These are phyloP conservation scores for Cacatua alba DNA, from an alignment of 2,113 vertebrate species.

Conservation along the genomic window DNA sequence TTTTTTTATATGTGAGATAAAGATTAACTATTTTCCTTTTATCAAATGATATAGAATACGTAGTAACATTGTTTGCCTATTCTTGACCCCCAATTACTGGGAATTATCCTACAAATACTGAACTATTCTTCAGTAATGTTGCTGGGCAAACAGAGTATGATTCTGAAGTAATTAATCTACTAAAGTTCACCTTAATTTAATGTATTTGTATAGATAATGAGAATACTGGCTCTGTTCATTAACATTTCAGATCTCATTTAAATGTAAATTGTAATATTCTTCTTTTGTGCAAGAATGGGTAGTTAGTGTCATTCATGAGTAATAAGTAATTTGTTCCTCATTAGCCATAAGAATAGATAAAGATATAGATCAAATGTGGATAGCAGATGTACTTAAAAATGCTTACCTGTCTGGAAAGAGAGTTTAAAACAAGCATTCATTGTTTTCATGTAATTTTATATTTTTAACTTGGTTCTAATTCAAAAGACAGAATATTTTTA, in stretches of 20 bases:
- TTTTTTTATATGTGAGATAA: not conserved
- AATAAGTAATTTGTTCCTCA: slow-evolving; percentile 81
- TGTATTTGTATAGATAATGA: slow-evolving; percentile 83
- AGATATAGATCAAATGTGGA: slow-evolving; percentile 71
- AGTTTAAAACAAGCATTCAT: slow-evolving; percentile 7
- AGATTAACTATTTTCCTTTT: not conserved
- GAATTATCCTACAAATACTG: not conserved
- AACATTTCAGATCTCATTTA: slow-evolving; percentile 88
- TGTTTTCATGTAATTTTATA: slow-evolving; percentile 50
- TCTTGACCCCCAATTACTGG: not conserved
- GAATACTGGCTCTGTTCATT: slow-evolving; percentile 80
- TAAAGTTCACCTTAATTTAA: slow-evolving; percentile 78
- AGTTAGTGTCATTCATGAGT: slow-evolving; percentile 83
- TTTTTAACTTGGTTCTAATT: slow-evolving; percentile 41
- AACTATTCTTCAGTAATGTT: not conserved
- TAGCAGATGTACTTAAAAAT: slow-evolving; percentile 62
- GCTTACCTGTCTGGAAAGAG: slow-evolving; percentile 43
- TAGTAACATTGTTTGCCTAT: not conserved
- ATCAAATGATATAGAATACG: not conserved
- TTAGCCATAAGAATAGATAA: slow-evolving; percentile 73
- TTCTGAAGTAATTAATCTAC: slow-evolving; percentile 66
- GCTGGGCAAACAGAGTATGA: not conserved
- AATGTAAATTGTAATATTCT: slow-evolving; percentile 87
- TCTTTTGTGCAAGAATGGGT: slow-evolving; percentile 76
- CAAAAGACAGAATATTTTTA: slow-evolving; percentile 43